Conservation (phyloP, 2,113 vertebrate genomes). For the Leucosticte australis region DNA sequence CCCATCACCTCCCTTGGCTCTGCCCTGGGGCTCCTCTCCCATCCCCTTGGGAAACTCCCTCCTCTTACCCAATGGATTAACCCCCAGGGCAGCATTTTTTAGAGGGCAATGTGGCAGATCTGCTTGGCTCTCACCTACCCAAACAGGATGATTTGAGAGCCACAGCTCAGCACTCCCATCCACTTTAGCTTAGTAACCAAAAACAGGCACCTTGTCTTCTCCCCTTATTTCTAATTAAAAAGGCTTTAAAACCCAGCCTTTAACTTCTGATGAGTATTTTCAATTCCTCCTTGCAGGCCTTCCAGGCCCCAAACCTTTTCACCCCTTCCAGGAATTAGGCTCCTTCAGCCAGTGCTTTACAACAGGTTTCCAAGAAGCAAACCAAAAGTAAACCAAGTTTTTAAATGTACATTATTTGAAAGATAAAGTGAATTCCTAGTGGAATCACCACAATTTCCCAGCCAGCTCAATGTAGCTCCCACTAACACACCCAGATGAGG, state of each 20-base stretch:
- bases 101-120: not conserved
- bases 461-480: not conserved
- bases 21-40: not conserved
- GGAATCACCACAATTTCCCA: not conserved
- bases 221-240: not conserved
- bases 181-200: not conserved
- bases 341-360: not conserved
- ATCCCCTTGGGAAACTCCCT: not conserved
- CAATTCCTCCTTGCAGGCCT: not conserved
- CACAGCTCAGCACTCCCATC: not conserved
- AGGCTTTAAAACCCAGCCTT: not conserved
- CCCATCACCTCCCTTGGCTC: not conserved
- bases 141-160: not conserved
- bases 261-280: not conserved
- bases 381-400: not conserved
- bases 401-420: not conserved
- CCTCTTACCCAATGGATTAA: not conserved
- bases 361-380: not conserved
- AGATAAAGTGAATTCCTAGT: not conserved
- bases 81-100: constrained; percentile 3
- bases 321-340: not conserved
- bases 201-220: not conserved
- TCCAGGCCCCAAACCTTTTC: not conserved
- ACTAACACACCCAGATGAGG: not conserved
- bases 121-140: not conserved